Conservation (phyloP, 2,888 invertebrate species). For the Protodeltote pygarga region DNA sequence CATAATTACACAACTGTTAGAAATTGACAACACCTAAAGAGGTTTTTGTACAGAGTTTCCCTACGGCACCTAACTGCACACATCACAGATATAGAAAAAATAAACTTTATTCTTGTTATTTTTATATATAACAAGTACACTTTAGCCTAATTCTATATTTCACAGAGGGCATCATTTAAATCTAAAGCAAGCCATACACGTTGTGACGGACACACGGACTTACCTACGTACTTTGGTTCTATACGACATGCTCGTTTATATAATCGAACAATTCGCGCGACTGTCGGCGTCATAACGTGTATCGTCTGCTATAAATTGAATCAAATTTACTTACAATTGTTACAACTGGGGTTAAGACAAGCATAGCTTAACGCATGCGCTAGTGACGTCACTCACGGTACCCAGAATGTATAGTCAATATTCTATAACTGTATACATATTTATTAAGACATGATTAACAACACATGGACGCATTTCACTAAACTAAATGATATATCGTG, state of each 20-base stretch:
- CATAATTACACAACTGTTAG: conserved; percentile 63
- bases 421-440: conserved; percentile 36
- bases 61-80: conserved; percentile 66
- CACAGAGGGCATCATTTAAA: conserved; percentile 36
- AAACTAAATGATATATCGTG: conserved; percentile 40
- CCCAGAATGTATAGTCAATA: conserved; percentile 28
- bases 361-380: conserved; percentile 14
- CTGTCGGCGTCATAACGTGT: too few species aligned
- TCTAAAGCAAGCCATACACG: too few species aligned
- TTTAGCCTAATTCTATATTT: conserved; percentile 63
- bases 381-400: conserved; percentile 8
- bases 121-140: conserved; percentile 78
- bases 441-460: conserved; percentile 31
- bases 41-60: conserved; percentile 75
- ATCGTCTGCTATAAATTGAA: conserved; percentile 33
- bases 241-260: too few species aligned
- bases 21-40: conserved; percentile 81
- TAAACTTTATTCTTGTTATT: conserved; percentile 68
- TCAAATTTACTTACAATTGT: conserved; percentile 31
- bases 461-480: conserved; percentile 45
- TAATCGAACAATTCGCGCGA: too few species aligned
- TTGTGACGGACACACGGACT: too few species aligned
- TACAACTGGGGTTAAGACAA: conserved; percentile 18
- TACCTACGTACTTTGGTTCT: too few species aligned
- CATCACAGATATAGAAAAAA: conserved; percentile 83